phyloP scores from a whole-genome alignment of 2,113 vertebrate species.

The Lepus timidus region DNA sequence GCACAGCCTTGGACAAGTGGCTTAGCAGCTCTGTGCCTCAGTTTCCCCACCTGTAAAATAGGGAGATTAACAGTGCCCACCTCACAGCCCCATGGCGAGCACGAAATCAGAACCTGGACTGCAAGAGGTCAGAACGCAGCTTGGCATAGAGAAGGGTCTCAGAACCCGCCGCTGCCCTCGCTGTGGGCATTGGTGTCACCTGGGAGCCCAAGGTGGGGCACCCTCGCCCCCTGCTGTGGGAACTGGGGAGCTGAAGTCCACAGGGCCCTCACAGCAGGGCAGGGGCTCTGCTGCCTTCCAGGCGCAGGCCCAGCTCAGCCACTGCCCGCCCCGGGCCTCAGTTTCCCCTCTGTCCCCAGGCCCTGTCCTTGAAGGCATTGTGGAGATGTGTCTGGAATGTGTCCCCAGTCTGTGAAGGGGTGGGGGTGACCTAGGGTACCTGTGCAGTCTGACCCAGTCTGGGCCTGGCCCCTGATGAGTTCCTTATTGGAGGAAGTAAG shows the following conservation, averaged over 20 bases:
- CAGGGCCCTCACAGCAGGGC: fast-evolving
- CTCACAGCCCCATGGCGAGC: neutral
- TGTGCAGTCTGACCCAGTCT: too few relatives aligned
- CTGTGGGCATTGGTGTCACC: neutral
- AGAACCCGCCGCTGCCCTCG: neutral
- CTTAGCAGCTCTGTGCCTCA: neutral
- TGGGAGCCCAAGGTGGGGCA: neutral
- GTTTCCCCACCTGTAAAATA: neutral
- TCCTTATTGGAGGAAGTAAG: neutral
- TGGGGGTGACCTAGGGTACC: neutral
- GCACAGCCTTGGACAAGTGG: neutral
- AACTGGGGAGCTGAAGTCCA: neutral
- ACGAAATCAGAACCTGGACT: neutral
- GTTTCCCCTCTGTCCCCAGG: neutral
- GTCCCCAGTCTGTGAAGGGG: neutral
- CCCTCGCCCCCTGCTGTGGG: neutral
- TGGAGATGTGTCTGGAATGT: neutral
- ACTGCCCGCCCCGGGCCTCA: neutral
- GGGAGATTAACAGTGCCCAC: neutral
- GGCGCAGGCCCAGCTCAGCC: neutral
- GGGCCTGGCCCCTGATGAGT: neutral
- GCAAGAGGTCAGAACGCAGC: neutral
- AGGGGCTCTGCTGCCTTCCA: neutral
- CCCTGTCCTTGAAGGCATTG: fast-evolving
- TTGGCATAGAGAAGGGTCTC: neutral